Conservation (phyloP, 2,113 vertebrate genomes). For the Protobothrops flavoviridis region DNA sequence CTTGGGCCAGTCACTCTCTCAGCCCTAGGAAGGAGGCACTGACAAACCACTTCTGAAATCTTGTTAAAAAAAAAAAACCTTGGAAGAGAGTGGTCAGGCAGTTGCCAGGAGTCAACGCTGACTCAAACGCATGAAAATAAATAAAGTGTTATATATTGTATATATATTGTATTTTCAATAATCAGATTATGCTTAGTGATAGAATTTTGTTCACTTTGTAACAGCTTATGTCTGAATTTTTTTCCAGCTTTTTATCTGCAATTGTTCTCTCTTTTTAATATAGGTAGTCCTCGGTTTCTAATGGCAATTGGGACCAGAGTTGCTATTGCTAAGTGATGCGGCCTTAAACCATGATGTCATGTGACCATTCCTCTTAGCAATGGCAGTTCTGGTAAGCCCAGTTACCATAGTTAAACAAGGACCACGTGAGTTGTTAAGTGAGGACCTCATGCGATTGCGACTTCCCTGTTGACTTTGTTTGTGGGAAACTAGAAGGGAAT, state of each 20-base stretch:
- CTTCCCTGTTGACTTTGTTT: neutral
- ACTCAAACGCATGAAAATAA: neutral
- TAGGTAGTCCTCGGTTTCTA: neutral
- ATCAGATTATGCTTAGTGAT: neutral
- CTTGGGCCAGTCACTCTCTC: neutral
- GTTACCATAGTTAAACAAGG: neutral
- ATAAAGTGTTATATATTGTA: neutral
- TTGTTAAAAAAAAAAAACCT: neutral
- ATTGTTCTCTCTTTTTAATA: neutral
- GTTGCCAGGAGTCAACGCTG: neutral
- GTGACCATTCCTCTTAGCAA: neutral
- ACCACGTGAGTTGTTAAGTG: neutral
- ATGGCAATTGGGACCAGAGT: neutral
- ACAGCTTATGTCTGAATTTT: neutral
- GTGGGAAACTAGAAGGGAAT: neutral
- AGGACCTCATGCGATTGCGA: neutral
- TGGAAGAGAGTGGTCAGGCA: neutral
- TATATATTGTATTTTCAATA: neutral
- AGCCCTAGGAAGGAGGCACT: neutral
- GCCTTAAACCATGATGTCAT: neutral
- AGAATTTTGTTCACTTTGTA: neutral
- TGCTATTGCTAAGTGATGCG: neutral
- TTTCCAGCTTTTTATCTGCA: neutral
- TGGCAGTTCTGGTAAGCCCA: neutral
- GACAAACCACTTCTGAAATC: neutral